Conservation (phyloP, 2,797 vertebrate genomes). For the Galago senegalensis region DNA sequence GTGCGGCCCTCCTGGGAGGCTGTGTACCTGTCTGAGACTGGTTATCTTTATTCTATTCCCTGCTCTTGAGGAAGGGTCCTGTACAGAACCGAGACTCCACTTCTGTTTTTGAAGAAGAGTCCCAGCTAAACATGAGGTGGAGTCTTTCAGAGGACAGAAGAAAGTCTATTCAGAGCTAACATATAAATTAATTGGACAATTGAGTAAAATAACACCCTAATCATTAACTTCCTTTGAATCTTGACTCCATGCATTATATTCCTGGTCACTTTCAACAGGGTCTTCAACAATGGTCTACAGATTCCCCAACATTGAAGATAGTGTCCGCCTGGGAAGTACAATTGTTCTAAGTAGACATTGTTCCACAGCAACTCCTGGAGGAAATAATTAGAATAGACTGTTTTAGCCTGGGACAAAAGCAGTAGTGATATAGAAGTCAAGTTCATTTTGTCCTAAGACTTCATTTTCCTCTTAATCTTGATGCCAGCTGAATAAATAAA, state of each 20-base stretch:
- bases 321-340: not conserved
- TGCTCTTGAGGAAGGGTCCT: not conserved
- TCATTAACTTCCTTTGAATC: not conserved
- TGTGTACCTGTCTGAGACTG: not conserved
- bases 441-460: not conserved
- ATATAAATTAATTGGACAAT: not conserved
- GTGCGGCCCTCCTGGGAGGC: not conserved
- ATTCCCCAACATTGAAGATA: not conserved
- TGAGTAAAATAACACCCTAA: not conserved
- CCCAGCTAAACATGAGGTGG: not conserved
- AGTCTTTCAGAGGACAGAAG: not conserved
- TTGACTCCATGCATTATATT: not conserved
- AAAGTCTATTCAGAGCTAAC: not conserved
- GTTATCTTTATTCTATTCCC: not conserved
- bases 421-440: not conserved
- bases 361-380: not conserved
- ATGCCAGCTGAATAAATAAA: not conserved
- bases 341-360: not conserved
- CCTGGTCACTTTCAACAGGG: not conserved
- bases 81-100: not conserved
- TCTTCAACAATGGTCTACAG: not conserved
- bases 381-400: not conserved
- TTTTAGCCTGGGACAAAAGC: not conserved
- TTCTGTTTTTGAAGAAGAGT: not conserved
- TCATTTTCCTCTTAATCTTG: not conserved